These are phyloP conservation scores for Agrochola lychnidis DNA, from an alignment of 2,888 invertebrate genomes.

Conservation along the genomic window DNA sequence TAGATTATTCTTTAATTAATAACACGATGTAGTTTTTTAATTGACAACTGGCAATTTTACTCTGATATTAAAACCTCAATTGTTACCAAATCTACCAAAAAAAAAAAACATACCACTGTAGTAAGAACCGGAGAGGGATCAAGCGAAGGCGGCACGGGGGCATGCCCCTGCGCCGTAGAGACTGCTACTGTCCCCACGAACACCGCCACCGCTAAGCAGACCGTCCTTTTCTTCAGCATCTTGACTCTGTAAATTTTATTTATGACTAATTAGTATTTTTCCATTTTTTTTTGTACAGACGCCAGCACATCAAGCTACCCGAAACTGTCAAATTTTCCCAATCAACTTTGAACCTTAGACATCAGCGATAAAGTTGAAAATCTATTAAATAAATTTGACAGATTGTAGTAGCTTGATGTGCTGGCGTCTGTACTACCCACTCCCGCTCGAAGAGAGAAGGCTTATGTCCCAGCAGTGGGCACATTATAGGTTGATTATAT, in stretches of 20 bases:
- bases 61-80: neutral
- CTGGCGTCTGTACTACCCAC: too few species aligned
- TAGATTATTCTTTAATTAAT: neutral
- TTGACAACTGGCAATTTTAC: neutral
- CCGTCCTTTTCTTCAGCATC: slow-evolving; percentile 80
- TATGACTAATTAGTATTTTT: slow-evolving; percentile 6
- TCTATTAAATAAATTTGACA: too few species aligned
- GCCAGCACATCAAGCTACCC: too few species aligned
- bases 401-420: too few species aligned
- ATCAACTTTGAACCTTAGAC: too few species aligned
- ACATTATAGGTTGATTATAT: too few species aligned
- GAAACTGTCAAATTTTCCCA: too few species aligned
- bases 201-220: slow-evolving; percentile 75
- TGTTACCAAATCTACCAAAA: neutral
- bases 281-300: too few species aligned
- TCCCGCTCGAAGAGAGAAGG: too few species aligned
- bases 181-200: slow-evolving; percentile 77
- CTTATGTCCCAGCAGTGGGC: too few species aligned
- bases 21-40: neutral
- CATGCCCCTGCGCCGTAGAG: slow-evolving; percentile 75
- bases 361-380: too few species aligned
- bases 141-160: slow-evolving; percentile 69
- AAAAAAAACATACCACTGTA: slow-evolving; percentile 74
- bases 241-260: slow-evolving; percentile 71
- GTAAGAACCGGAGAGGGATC: slow-evolving; percentile 64